A percentile compares a stretch with the other conserved stretches of the same genome.
These are phyloP conservation scores for Antheraea yamamai DNA, from an alignment of 2,888 invertebrate species.

Conservation along the genomic window DNA sequence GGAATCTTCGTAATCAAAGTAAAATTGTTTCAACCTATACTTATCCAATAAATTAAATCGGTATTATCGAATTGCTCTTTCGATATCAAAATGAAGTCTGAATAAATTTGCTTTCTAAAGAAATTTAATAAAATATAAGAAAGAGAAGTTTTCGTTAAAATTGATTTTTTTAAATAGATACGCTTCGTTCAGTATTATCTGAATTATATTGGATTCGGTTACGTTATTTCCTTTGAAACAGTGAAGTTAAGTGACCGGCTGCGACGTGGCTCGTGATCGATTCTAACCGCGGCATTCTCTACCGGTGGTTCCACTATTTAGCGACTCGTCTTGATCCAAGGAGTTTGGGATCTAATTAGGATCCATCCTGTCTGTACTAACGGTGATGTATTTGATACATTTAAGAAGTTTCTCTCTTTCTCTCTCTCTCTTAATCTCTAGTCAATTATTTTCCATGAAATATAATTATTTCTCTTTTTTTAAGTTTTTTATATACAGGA, in stretches of 20 bases:
- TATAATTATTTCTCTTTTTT: too few species aligned
- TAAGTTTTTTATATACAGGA: too few species aligned
- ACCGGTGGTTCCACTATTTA: background rate
- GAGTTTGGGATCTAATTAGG: background rate
- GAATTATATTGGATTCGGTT: constrained; percentile 3
- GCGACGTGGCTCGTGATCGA: background rate
- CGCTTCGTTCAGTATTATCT: background rate
- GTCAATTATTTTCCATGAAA: too few species aligned
- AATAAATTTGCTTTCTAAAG: constrained; percentile 6
- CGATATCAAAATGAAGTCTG: constrained; percentile 3
- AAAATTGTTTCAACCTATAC: background rate
- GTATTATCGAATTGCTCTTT: constrained; percentile 10
- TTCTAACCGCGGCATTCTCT: background rate
- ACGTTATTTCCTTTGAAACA: background rate
- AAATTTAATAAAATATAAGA: constrained; percentile 11
- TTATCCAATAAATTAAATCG: constrained; percentile 12
- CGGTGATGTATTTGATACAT: too few species aligned
- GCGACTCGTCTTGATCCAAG: background rate
- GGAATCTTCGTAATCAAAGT: background rate
- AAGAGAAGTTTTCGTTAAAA: constrained; percentile 2
- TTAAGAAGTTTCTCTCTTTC: too few species aligned
- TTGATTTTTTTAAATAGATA: background rate
- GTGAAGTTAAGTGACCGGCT: background rate
- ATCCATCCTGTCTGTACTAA: too few species aligned
- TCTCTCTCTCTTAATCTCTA: too few species aligned